Evolutionary conservation across 2,888 invertebrate genomes (phyloP), one percentile per base, ranked within the genome.

Genomic region (Drosophila ezoana): DNA sequence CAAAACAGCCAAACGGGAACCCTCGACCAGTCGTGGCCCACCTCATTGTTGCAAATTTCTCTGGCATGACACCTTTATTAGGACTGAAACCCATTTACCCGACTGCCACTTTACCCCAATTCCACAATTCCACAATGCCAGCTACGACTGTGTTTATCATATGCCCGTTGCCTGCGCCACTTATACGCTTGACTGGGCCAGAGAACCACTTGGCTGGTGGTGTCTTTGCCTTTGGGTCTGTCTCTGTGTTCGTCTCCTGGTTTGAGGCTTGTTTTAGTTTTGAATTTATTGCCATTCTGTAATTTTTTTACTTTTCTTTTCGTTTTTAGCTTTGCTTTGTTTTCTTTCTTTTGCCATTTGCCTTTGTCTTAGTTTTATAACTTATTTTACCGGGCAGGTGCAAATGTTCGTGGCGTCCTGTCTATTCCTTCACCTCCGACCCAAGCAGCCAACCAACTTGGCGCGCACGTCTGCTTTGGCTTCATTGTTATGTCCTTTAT

Each of bases 211-310:
- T 59, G 44, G 41, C 51, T n/a, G 32, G 10, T 38, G 60, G 40
- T 64, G 57, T 54, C 57, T 73, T 53, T 52, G 28, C 14, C 49
- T 60, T 35, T 51, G 40, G 49, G 48, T 66, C n/a, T 63, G 67
- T 54, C 53, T 66, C 47, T 47, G 41, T 14, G 58, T 62, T 32
- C 61, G 23, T 33, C 54, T 56, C 47, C 65, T 41, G 51, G 51
- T 74, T 67, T 57, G 66, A 51, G 56, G 20, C 81, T 89, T 81
- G 84, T 86, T 89, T 87, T 84, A 79, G 72, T 84, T 89, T 87
- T 77, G 79, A 89, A 90, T 90, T 90, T 89, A 89, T 89, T 89
- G 85, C 85, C 76, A 81, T 87, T 90, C 85, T 71, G 79, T 77
- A 79, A 81, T 88, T 81, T 71, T 78, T 74, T 72, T 54, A 37